Conservation (phyloP, 2,888 invertebrate species). For the Cistogaster globosa region DNA sequence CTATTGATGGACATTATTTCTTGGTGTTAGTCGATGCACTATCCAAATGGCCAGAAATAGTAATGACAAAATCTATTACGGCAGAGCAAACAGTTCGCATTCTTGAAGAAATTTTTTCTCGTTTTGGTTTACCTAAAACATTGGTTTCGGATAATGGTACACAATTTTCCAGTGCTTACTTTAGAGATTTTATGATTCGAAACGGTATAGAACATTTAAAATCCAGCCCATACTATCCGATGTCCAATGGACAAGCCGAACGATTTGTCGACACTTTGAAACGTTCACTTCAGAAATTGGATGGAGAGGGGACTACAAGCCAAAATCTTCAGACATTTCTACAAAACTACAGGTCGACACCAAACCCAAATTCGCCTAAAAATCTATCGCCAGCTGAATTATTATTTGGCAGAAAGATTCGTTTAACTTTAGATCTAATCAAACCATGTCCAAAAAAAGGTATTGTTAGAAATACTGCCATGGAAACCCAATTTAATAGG, state of each 20-base stretch:
- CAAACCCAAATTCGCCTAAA: too few relatives aligned
- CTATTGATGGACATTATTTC: slow-evolving; percentile 71
- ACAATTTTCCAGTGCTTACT: slow-evolving; percentile 55
- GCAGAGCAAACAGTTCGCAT: slow-evolving; percentile 41
- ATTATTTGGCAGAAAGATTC: too few relatives aligned
- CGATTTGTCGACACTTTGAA: slow-evolving; percentile 73
- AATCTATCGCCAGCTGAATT: too few relatives aligned
- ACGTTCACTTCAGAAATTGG: slow-evolving; percentile 53
- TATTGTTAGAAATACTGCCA: too few relatives aligned
- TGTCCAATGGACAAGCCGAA: slow-evolving; percentile 72
- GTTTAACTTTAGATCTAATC: too few relatives aligned
- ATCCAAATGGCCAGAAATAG: slow-evolving; percentile 82
- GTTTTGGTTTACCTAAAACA: slow-evolving; percentile 65
- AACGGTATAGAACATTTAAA: slow-evolving; percentile 56
- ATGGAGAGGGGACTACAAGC: too few relatives aligned
- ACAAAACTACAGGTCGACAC: too few relatives aligned
- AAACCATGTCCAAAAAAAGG: too few relatives aligned
- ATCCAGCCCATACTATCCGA: slow-evolving; percentile 56
- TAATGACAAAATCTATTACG: slow-evolving; percentile 61
- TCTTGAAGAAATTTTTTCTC: slow-evolving; percentile 62
- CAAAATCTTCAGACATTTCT: too few relatives aligned
- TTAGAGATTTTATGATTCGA: slow-evolving; percentile 37
- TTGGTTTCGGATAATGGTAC: slow-evolving; percentile 56
- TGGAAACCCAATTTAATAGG: too few relatives aligned
- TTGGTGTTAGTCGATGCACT: slow-evolving; percentile 80